Conservation (phyloP, 92 coral and sea anemone species). For the Phenganax subtilis region DNA sequence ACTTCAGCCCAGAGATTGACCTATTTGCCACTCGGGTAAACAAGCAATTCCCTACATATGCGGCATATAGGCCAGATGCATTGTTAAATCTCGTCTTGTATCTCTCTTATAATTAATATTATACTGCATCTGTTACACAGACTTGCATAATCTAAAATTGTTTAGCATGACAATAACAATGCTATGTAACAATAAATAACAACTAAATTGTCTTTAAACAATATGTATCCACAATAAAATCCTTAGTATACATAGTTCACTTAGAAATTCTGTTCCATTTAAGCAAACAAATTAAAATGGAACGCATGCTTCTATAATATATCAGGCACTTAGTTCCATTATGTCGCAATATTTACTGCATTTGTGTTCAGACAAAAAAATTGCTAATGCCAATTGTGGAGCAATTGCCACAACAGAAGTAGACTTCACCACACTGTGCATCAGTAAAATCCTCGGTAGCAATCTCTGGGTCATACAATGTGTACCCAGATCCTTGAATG, state of each 20-base stretch:
- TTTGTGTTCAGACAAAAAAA: constrained; percentile 26
- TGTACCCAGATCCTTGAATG: constrained; percentile 39
- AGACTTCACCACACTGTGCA: constrained; percentile 46
- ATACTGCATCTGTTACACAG: too few species aligned
- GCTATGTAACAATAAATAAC: neutral
- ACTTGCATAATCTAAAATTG: neutral
- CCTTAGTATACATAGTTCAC: neutral
- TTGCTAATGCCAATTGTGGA: constrained; percentile 36
- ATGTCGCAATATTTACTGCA: constrained; percentile 50
- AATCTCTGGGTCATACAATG: too few species aligned
- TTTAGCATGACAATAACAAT: neutral
- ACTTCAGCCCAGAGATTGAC: too few species aligned
- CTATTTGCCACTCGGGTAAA: too few species aligned
- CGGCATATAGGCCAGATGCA: too few species aligned
- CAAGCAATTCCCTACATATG: too few species aligned
- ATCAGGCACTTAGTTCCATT: constrained; percentile 13
- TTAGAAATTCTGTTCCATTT: neutral
- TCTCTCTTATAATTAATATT: too few species aligned
- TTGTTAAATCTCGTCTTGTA: too few species aligned
- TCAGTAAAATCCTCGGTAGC: constrained; percentile 44
- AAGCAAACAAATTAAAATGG: neutral
- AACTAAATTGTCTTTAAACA: neutral
- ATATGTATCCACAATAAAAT: neutral
- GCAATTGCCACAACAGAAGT: constrained; percentile 49
- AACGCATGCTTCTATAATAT: neutral